Percentiles rank a stretch among this genome's conserved stretches.
Evolutionary conservation across 30 jellyfish, hydroid and myxozoan genomes (phyloP).

Genomic region (Hydractinia symbiolongicarpus): DNA sequence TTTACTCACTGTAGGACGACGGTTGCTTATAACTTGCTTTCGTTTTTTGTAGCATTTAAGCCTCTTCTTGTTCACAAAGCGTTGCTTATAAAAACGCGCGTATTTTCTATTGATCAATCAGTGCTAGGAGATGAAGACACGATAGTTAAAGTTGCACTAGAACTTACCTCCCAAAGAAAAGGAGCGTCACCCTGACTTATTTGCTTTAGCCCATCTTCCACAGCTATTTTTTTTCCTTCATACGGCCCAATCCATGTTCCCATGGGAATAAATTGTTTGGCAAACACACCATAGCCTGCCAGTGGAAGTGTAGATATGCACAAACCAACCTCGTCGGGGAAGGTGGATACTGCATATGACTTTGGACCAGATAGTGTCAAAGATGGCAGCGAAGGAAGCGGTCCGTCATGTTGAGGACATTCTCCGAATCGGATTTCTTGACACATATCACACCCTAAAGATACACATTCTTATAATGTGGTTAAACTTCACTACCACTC

Average conservation of each 20-base stretch:
- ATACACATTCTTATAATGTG: neutral
- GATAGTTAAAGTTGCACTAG: no score
- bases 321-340: constrained; percentile 97
- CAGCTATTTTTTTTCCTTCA: constrained; percentile 81
- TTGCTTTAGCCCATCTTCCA: constrained; percentile 82
- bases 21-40: no score
- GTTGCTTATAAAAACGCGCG: no score
- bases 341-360: constrained; percentile 90
- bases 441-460: constrained; percentile 96
- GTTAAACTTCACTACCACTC: no score
- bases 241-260: constrained; percentile 99
- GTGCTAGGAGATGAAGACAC: no score
- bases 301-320: constrained; percentile 85
- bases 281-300: constrained; percentile 97
- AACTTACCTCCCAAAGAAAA: constrained; percentile 92
- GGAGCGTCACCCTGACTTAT: constrained; percentile 67
- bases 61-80: no score
- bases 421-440: constrained; percentile 96
- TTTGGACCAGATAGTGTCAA: constrained; percentile 73
- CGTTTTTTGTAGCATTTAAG: no score
- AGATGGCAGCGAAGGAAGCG: constrained; percentile 61
- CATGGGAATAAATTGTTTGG: constrained; percentile 80
- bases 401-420: constrained; percentile 90
- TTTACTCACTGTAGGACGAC: no score
- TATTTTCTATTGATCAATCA: no score